Base-by-base conservation (phyloP, 2,797 vertebrate species). In the Pyrrhura leucotis region DNA sequence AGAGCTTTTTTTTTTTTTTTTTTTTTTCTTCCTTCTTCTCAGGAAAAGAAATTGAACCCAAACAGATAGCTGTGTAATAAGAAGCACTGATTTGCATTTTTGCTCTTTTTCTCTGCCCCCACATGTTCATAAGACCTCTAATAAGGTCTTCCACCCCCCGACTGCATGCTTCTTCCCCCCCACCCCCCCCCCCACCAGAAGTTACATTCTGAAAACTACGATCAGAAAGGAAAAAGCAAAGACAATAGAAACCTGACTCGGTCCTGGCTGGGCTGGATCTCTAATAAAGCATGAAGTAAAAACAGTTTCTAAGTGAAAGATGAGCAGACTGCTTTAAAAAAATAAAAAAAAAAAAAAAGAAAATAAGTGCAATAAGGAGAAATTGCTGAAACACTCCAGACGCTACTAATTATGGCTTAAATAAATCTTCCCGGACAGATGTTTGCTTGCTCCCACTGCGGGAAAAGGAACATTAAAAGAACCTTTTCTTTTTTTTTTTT, bases 371-470 rank as follows among this genome's bases (percentile, higher is more conserved):
- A 97, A 96, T 97, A 96, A 97, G 96, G 80, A 96, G 97, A 98
- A 97, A 99, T 98, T 98, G 98, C 98, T 98, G 98, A 98, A 98
- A 98, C 98, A 97, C 98, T 98, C 98, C 98, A 99, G 98, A 99
- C 99, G 98, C 98, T 98, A 98, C 98, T 99, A 99, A 99, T 99
- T 99, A 99, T 97, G 98, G 98, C 98, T 98, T 98, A 98, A 98
- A 98, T 98, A 98, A 98, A 98, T 97, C 98, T 98, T 98, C 98
- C 98, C 93, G 98, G 97, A 97, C 94, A 93, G 98, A 98, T 97
- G 98, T 97, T 97, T 96, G 97, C 93, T 97, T 95, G 97, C 98
- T 98, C 97, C 97, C 89, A 93, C 95, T 95, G 96, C 77, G 62
- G 96, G 88, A 95, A 96, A 96, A 86, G 69, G 88, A 96, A 97